phyloP scores from a whole-genome alignment of 2,113 vertebrate species.

The Campylomormyrus tamandua region DNA sequence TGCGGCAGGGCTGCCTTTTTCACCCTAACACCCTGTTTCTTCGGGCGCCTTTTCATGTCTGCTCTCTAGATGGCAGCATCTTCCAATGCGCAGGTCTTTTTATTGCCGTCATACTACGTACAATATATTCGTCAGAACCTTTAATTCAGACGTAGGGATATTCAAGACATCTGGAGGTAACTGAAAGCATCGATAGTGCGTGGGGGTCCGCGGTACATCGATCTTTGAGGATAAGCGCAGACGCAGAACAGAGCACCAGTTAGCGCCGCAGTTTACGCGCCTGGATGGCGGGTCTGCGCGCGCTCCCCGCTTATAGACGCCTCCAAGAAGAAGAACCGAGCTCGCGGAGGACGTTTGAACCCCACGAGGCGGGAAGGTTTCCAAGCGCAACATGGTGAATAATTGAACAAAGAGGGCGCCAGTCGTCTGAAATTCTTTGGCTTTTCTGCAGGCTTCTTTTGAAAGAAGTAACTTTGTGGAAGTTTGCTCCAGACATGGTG shows the following conservation, averaged over 20 bases:
- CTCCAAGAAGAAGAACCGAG: constrained; percentile 41
- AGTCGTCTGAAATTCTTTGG: constrained; percentile 60
- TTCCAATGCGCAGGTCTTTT: not conserved
- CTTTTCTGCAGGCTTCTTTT: constrained; percentile 49
- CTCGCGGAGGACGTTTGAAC: constrained; percentile 48
- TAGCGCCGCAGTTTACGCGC: no score
- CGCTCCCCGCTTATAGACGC: constrained; percentile 25
- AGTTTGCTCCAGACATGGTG: not conserved
- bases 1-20: no score
- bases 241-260: no score
- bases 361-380: constrained; percentile 47
- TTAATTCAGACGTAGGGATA: not conserved
- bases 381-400: constrained; percentile 67
- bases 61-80: not conserved
- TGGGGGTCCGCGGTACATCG: not conserved
- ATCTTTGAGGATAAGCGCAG: no score
- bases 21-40: not conserved
- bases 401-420: constrained; percentile 72
- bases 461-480: constrained; percentile 25
- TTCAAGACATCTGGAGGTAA: not conserved
- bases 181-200: not conserved
- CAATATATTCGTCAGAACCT: no score
- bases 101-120: not conserved
- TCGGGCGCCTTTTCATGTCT: not conserved
- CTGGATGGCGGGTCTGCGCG: not conserved